Conservation (phyloP, 2,113 vertebrate genomes). For the Herpailurus yagouaroundi region DNA sequence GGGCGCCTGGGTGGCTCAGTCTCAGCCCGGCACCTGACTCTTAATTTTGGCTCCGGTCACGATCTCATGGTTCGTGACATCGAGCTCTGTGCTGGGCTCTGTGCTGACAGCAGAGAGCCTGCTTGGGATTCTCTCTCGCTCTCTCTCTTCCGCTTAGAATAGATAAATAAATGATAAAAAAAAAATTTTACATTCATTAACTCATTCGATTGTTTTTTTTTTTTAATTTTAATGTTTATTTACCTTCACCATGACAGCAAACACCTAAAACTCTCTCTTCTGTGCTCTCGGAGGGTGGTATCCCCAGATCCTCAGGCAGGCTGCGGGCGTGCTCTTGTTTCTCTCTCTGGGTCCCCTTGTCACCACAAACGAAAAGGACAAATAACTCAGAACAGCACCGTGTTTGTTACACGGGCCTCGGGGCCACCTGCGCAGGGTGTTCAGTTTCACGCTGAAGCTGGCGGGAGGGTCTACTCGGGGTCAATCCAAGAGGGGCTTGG, state of each 20-base stretch:
- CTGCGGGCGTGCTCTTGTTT: accelerated
- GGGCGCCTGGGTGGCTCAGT: too few relatives aligned
- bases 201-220: neutral
- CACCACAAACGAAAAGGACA: neutral
- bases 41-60: too few relatives aligned
- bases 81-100: too few relatives aligned
- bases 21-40: too few relatives aligned
- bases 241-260: neutral
- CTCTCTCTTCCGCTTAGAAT: too few relatives aligned
- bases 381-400: too few relatives aligned
- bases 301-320: too few relatives aligned
- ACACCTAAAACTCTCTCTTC: neutral
- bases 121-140: too few relatives aligned
- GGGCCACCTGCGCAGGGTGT: neutral
- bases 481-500: neutral
- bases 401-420: neutral
- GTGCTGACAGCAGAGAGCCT: too few relatives aligned
- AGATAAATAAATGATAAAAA: too few relatives aligned
- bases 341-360: neutral
- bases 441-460: neutral
- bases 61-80: too few relatives aligned
- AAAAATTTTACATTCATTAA: neutral
- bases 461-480: neutral
- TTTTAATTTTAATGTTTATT: too few relatives aligned
- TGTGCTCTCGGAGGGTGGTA: neutral